These are phyloP conservation scores for Chaenodraco wilsoni DNA, from an alignment of 2,797 vertebrate genomes.

Conservation along the genomic window DNA sequence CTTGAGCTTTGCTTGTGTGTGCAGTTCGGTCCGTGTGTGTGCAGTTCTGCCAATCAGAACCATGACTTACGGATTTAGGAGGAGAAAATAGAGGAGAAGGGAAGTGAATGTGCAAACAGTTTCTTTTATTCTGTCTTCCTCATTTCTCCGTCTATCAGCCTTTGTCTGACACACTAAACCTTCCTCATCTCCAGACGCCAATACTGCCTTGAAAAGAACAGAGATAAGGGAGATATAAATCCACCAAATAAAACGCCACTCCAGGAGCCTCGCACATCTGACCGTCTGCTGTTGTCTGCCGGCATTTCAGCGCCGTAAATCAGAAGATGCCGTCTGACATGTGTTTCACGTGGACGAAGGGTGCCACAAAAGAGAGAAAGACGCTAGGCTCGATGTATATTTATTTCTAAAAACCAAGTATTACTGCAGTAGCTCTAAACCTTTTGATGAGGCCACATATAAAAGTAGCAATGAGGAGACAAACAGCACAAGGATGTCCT, in stretches of 20 bases:
- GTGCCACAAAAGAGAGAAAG: conserved; percentile 2
- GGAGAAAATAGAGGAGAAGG: conserved; percentile 32
- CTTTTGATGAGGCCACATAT: conserved; percentile 5
- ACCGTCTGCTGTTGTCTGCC: conserved; percentile 45
- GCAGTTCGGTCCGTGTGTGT: conserved; percentile 17
- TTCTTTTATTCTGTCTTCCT: conserved; percentile 64
- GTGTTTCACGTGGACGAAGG: conserved; percentile 20
- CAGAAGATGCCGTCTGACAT: conserved; percentile 35
- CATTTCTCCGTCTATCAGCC: conserved; percentile 47
- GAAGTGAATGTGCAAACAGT: conserved; percentile 73
- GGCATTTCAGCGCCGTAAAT: conserved; percentile 34
- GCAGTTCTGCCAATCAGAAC: conserved; percentile 56
- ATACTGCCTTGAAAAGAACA: conserved; percentile 26
- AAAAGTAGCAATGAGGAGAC: conserved; percentile 1
- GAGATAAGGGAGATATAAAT: conserved; percentile 35
- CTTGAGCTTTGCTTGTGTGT: conserved; percentile 40
- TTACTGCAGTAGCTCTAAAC: not conserved
- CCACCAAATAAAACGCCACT: conserved; percentile 31
- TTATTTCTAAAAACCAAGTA: not conserved
- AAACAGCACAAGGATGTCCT: not conserved
- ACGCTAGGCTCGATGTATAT: not conserved
- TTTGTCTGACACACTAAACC: conserved; percentile 40
- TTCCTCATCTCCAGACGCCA: conserved; percentile 49
- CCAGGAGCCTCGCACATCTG: conserved; percentile 31
- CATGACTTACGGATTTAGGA: conserved; percentile 15